Conservation (phyloP, 2,797 vertebrate species). For the Silurus lanzhouensis region DNA sequence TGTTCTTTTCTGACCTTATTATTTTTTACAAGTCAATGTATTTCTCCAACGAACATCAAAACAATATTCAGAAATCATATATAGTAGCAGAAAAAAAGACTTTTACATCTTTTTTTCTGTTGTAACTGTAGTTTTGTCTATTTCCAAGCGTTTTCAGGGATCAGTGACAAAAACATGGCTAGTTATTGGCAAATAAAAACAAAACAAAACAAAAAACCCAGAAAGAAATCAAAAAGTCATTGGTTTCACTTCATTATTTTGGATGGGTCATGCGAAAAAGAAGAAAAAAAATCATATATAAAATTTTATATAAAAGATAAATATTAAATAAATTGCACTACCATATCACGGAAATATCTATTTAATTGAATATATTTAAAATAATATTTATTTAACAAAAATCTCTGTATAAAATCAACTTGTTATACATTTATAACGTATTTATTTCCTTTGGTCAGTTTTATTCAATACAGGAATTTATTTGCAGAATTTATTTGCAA, state of each 20-base stretch:
- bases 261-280: neutral
- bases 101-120: neutral
- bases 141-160: neutral
- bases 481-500: neutral
- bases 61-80: neutral
- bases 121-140: neutral
- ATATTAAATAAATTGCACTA: neutral
- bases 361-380: too few species aligned
- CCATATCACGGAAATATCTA: neutral
- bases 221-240: too few species aligned
- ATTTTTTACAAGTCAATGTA: neutral
- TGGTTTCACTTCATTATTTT: too few species aligned
- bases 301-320: too few species aligned
- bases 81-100: neutral
- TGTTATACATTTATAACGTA: too few species aligned
- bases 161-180: neutral
- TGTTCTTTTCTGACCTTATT: neutral
- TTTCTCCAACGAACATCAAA: neutral
- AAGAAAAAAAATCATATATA: neutral
- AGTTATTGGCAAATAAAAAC: too few species aligned
- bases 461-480: neutral
- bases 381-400: neutral
- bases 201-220: too few species aligned
- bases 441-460: neutral
- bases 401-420: neutral